Percentiles rank a stretch among this genome's conserved stretches.
phyloP scores from a whole-genome alignment of 2,888 invertebrate species.

The Amphipyra tragopoginis region DNA sequence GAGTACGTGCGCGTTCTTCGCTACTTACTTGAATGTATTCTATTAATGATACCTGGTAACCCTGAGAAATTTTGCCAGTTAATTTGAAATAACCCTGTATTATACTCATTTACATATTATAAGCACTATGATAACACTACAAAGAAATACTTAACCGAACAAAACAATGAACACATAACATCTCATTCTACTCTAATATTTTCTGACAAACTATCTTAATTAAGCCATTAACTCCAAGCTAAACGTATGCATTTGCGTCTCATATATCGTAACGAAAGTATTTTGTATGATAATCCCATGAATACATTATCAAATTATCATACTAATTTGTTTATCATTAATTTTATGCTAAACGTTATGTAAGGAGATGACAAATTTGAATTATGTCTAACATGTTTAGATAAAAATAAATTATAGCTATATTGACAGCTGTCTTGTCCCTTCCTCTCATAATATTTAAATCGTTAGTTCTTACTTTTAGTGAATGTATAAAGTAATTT shows the following conservation, averaged over 20 bases:
- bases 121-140: too few relatives aligned
- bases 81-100: too few relatives aligned
- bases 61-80: too few relatives aligned
- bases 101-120: too few relatives aligned
- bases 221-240: conserved; percentile 28
- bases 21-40: too few relatives aligned
- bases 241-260: conserved; percentile 24
- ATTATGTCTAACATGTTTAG: conserved; percentile 1
- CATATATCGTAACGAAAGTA: conserved; percentile 24
- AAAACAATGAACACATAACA: too few relatives aligned
- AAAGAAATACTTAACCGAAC: too few relatives aligned
- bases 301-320: conserved; percentile 43
- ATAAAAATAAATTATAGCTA: conserved; percentile 7
- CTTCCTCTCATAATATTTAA: too few relatives aligned
- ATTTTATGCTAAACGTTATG: conserved; percentile 21
- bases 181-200: background rate
- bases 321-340: conserved; percentile 13
- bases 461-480: too few relatives aligned
- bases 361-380: conserved; percentile 23
- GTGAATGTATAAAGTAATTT: too few relatives aligned
- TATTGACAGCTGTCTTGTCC: background rate
- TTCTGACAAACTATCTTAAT: conserved; percentile 13
- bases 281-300: conserved; percentile 17
- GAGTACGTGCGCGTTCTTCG: too few relatives aligned
- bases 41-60: too few relatives aligned